Conservation (phyloP, 2,797 vertebrate genomes). For the Rhincodon typus region DNA sequence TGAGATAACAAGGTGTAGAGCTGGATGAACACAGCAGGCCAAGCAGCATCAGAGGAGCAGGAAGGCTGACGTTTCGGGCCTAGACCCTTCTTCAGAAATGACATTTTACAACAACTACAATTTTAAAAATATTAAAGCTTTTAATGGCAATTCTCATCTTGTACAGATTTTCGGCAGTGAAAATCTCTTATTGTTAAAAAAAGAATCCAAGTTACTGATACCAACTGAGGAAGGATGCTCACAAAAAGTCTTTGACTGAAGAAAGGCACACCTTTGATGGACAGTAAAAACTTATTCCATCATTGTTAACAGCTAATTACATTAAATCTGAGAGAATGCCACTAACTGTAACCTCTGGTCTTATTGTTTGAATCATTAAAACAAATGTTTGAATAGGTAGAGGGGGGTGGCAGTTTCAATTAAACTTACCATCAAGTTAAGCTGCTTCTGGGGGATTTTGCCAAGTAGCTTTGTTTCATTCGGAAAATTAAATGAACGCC, state of each 20-base stretch:
- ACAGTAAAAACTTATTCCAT: no score
- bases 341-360: constrained; percentile 6
- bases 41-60: no score
- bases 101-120: neutral
- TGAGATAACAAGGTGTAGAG: no score
- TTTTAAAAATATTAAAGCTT: neutral
- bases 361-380: constrained; percentile 10
- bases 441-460: neutral
- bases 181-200: neutral
- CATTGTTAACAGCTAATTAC: constrained; percentile 12
- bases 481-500: constrained; percentile 8
- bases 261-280: no score
- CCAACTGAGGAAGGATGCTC: no score
- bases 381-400: constrained; percentile 28
- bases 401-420: constrained; percentile 13
- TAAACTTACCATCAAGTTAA: constrained; percentile 25
- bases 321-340: no score
- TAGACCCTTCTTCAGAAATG: no score
- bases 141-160: neutral
- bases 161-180: neutral
- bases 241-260: no score
- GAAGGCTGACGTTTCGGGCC: no score
- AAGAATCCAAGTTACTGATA: no score
- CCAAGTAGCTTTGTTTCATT: neutral
- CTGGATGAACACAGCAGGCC: no score